Conservation (phyloP, 2,113 vertebrate species). For the Campylorhamphus procurvoides region DNA sequence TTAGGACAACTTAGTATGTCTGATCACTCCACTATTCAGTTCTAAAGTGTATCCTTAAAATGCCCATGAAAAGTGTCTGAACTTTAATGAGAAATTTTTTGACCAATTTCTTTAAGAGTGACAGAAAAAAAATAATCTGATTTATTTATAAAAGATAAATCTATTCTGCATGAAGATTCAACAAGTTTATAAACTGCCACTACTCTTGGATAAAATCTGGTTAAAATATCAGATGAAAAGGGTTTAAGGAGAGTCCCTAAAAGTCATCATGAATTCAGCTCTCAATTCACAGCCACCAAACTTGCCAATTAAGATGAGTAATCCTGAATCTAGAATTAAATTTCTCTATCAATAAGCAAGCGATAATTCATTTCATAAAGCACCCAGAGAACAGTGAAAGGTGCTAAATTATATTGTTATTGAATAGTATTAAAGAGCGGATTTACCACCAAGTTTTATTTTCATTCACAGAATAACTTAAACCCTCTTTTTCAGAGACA, state of each 20-base stretch:
- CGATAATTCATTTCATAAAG: background rate
- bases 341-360: background rate
- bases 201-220: background rate
- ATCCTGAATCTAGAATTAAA: background rate
- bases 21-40: background rate
- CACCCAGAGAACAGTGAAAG: background rate
- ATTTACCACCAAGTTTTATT: background rate
- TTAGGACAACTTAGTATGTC: background rate
- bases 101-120: background rate
- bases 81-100: background rate
- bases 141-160: background rate
- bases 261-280: background rate
- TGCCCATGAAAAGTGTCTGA: background rate
- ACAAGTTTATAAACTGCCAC: background rate
- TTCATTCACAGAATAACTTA: background rate
- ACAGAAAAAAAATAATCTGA: background rate
- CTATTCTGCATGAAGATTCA: background rate
- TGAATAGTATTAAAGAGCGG: background rate
- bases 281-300: background rate
- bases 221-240: background rate
- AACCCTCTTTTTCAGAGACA: background rate
- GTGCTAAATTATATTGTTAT: background rate
- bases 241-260: background rate
- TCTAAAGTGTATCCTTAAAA: background rate
- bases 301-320: background rate